These are phyloP conservation scores for Epistrophe grossulariae DNA, from an alignment of 2,888 invertebrate species.

Conservation along the genomic window DNA sequence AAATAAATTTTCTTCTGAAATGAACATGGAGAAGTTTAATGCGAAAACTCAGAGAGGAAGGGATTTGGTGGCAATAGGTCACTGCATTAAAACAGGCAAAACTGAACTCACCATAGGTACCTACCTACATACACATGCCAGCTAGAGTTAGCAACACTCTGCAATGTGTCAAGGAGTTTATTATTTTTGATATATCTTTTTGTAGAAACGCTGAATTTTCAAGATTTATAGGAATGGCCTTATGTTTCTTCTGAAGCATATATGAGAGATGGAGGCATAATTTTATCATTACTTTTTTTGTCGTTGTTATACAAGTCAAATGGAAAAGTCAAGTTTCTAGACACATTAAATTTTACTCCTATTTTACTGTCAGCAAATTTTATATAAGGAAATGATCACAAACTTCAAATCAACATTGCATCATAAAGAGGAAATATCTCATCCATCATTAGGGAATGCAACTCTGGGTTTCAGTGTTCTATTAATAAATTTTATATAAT, in stretches of 20 bases:
- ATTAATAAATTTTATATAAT: too few species aligned
- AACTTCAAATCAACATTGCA: not conserved
- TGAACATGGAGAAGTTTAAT: constrained; percentile 57
- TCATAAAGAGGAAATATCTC: too few species aligned
- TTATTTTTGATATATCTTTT: constrained; percentile 71
- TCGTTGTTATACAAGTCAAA: not conserved
- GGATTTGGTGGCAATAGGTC: constrained; percentile 35
- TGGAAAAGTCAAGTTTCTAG: constrained; percentile 7
- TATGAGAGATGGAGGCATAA: not conserved
- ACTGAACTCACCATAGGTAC: constrained; percentile 9
- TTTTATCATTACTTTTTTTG: not conserved
- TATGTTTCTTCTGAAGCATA: constrained; percentile 1
- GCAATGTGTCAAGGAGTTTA: constrained; percentile 67
- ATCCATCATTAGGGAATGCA: too few species aligned
- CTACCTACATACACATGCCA: not conserved
- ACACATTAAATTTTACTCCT: not conserved
- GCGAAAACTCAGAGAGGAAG: constrained; percentile 1
- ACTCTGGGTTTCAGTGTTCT: too few species aligned
- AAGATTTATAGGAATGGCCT: constrained; percentile 32
- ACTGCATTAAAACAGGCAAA: constrained; percentile 58
- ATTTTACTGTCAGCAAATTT: constrained; percentile 12
- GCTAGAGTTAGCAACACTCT: not conserved
- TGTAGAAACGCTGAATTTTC: constrained; percentile 3
- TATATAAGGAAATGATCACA: not conserved
- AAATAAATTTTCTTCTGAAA: constrained; percentile 74